Evolutionary conservation across 2,888 invertebrate genomes (phyloP).

Genomic region (Pterostichus madidus): DNA sequence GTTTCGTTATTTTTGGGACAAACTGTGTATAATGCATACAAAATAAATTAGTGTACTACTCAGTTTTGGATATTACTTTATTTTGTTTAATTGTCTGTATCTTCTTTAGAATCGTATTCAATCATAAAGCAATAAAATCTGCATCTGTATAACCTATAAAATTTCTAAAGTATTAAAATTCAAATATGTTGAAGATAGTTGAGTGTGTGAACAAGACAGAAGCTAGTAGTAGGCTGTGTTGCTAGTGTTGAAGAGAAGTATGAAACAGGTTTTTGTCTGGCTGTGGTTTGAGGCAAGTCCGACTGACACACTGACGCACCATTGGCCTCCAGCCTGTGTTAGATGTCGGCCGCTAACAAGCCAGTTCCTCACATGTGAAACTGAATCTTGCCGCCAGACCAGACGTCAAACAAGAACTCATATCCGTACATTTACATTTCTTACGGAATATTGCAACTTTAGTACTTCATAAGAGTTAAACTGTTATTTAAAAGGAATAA

Average conservation of each 20-base stretch:
- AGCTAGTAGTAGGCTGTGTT: constrained; percentile 1
- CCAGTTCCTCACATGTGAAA: constrained; percentile 19
- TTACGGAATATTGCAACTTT: too few relatives aligned
- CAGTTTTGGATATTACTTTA: too few relatives aligned
- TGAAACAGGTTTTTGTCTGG: constrained; percentile 32
- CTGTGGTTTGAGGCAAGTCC: constrained; percentile 52
- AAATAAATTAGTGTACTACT: too few relatives aligned
- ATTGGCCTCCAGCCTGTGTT: constrained; percentile 39
- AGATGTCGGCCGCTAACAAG: constrained; percentile 30
- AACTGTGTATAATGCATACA: too few relatives aligned
- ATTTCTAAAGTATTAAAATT: neutral
- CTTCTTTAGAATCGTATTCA: too few relatives aligned
- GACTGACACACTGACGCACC: constrained; percentile 52
- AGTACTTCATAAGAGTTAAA: too few relatives aligned
- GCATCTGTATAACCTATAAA: neutral
- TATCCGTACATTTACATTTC: too few relatives aligned
- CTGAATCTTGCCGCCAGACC: neutral
- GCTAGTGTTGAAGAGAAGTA: constrained; percentile 8
- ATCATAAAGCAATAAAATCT: too few relatives aligned
- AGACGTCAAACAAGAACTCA: neutral
- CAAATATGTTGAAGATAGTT: neutral
- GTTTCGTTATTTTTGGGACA: too few relatives aligned
- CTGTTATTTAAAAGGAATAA: too few relatives aligned
- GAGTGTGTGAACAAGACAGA: neutral
- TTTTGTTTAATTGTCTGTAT: too few relatives aligned